Percentiles rank a stretch among this genome's conserved stretches.
Conservation (phyloP, 2,797 vertebrate species). For the Lycodopsis pacificus region DNA sequence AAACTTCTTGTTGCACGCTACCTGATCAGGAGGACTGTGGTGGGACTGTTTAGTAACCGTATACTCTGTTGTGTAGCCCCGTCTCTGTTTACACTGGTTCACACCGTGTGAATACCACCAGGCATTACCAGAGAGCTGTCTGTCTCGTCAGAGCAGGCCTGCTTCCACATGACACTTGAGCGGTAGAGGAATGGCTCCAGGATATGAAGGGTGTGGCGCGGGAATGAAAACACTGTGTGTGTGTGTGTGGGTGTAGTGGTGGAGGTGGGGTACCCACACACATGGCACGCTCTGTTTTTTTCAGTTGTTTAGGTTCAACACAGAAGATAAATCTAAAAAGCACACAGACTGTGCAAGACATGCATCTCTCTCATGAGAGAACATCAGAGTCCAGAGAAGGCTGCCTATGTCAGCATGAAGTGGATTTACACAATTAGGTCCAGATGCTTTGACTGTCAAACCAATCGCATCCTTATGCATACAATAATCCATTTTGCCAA, state of each 20-base stretch:
- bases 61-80: constrained; percentile 62
- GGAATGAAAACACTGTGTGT: constrained; percentile 16
- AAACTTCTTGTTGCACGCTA: constrained; percentile 15
- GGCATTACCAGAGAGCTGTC: constrained; percentile 41
- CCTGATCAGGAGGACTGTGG: constrained; percentile 53
- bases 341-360: neutral
- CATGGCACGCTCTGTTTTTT: neutral
- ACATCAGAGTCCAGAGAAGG: constrained; percentile 1
- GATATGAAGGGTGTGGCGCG: constrained; percentile 69
- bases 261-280: neutral
- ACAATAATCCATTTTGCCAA: neutral
- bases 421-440: constrained; percentile 10
- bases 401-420: constrained; percentile 26
- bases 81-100: constrained; percentile 74
- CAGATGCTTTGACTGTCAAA: constrained; percentile 21
- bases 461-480: neutral
- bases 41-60: constrained; percentile 64
- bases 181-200: constrained; percentile 61
- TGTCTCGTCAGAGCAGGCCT: constrained; percentile 31
- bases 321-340: neutral
- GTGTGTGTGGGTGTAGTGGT: constrained; percentile 4
- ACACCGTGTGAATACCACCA: constrained; percentile 47
- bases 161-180: constrained; percentile 56
- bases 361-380: neutral
- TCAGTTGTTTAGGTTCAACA: neutral